Conservation (phyloP, 2,797 vertebrate species). For the Phoeniculus purpureus region DNA sequence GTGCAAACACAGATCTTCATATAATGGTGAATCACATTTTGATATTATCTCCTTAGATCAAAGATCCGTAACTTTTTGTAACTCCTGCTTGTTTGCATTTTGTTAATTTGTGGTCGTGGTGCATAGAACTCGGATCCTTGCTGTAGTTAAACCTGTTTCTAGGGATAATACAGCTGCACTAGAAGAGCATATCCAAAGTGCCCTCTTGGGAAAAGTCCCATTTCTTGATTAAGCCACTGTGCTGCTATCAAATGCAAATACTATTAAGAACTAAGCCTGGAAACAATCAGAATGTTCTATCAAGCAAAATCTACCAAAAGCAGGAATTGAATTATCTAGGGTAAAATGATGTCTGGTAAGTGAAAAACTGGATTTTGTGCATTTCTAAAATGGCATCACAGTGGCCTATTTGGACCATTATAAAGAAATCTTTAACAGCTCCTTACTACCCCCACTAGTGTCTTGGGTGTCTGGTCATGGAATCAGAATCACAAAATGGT, state of each 20-base stretch:
- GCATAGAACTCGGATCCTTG: not conserved
- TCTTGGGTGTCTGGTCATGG: not conserved
- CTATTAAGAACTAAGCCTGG: not conserved
- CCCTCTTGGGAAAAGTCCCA: not conserved
- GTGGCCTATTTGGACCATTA: not conserved
- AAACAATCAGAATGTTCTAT: not conserved
- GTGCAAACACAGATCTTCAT: not conserved
- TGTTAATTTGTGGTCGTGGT: not conserved
- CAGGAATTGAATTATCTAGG: not conserved
- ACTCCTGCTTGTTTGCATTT: not conserved
- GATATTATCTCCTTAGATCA: not conserved
- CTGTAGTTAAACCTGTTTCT: not conserved
- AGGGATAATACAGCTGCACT: not conserved
- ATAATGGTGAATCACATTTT: not conserved
- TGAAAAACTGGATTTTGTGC: conserved; percentile 3
- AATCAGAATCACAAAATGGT: too few relatives aligned
- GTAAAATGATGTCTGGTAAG: not conserved
- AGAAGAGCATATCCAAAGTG: not conserved
- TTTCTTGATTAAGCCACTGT: not conserved
- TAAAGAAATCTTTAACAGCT: not conserved
- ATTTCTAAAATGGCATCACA: not conserved
- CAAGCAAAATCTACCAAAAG: not conserved
- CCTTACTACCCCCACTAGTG: accelerated
- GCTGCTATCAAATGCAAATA: not conserved
- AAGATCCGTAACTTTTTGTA: not conserved